Evolutionary conservation across 2,888 invertebrate genomes (phyloP).

Genomic region (Dryobotodes eremita): DNA sequence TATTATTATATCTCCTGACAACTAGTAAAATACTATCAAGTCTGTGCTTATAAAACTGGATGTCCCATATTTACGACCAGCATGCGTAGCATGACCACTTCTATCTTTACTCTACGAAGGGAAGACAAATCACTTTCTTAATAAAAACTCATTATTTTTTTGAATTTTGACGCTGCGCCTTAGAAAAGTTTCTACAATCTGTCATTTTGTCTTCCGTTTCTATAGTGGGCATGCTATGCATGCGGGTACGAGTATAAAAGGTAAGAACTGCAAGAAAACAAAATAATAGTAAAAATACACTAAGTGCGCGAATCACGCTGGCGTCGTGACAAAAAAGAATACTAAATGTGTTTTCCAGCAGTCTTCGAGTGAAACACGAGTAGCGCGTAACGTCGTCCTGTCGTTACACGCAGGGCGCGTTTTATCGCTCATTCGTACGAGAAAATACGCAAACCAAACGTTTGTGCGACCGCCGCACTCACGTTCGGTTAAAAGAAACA

Average conservation of each 20-base stretch:
- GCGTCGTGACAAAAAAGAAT: not conserved
- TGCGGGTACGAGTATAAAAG: not conserved
- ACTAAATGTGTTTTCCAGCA: not conserved
- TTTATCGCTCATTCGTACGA: not conserved
- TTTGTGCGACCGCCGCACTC: not conserved
- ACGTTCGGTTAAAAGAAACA: not conserved
- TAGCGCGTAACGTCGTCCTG: not conserved
- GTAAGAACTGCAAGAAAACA: not conserved
- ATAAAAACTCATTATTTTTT: too few relatives aligned
- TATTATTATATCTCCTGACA: too few relatives aligned
- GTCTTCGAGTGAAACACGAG: not conserved
- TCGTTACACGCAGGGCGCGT: not conserved
- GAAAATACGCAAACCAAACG: not conserved
- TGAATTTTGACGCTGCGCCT: too few relatives aligned
- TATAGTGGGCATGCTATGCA: too few relatives aligned
- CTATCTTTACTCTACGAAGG: too few relatives aligned
- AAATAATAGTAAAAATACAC: not conserved
- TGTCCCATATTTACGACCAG: not conserved
- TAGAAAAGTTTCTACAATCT: too few relatives aligned
- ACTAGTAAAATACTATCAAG: not conserved
- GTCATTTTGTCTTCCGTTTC: too few relatives aligned
- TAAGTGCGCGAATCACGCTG: not conserved
- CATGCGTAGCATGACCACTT: too few relatives aligned
- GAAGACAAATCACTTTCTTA: too few relatives aligned
- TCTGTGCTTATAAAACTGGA: not conserved